A percentile compares a stretch with the other conserved stretches of the same genome.
phyloP scores from a whole-genome alignment of 2,797 vertebrate species.

The Naso thynnoides region DNA sequence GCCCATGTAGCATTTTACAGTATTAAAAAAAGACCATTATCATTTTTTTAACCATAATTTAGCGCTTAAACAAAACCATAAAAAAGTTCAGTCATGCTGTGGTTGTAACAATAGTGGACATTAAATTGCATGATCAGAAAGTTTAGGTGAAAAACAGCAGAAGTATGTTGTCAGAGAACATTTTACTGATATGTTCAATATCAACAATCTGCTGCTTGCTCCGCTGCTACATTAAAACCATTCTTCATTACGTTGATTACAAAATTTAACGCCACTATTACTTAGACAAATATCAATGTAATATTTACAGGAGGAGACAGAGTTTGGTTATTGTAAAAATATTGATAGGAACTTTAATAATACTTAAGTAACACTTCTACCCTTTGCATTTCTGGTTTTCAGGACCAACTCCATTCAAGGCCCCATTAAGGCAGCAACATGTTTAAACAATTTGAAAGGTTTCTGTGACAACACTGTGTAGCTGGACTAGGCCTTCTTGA shows the following conservation, averaged over 20 bases:
- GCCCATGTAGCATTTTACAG: no score
- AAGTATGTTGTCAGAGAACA: not conserved
- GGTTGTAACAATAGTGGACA: not conserved
- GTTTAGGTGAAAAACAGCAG: not conserved
- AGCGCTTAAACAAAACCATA: not conserved
- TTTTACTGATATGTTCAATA: not conserved
- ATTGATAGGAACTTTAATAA: not conserved
- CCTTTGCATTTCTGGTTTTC: not conserved
- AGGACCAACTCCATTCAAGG: not conserved
- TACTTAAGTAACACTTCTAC: not conserved
- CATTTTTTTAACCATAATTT: not conserved
- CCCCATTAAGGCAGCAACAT: not conserved
- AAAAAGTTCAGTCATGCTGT: not conserved
- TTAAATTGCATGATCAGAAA: not conserved
- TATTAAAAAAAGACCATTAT: no score
- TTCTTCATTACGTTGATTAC: not conserved
- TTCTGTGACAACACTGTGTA: not conserved
- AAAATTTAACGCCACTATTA: not conserved
- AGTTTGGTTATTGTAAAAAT: not conserved
- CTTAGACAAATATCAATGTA: not conserved
- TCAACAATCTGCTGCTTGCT: not conserved
- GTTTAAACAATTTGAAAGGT: no score
- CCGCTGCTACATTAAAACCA: no score
- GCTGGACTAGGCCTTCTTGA: no score
- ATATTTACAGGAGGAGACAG: not conserved